phyloP scores from a whole-genome alignment of 35 echinoderm and acorn worm genomes.

The Apostichopus japonicus region DNA sequence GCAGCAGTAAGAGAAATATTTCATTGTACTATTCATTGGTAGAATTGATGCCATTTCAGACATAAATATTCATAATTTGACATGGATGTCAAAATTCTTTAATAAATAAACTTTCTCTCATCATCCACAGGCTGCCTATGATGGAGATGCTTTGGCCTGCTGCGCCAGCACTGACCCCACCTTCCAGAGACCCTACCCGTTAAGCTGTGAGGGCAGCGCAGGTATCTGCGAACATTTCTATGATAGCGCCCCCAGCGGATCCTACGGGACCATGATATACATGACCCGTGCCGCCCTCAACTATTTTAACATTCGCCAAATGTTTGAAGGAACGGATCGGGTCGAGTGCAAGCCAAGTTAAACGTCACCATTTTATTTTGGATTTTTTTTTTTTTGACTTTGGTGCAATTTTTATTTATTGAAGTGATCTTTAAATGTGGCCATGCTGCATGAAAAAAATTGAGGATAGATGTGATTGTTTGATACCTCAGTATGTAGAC shows the following conservation, averaged over 20 bases:
- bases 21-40: no score
- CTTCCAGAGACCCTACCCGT: background rate
- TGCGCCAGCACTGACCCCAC: conserved; percentile 62
- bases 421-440: no score
- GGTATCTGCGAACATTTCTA: conserved; percentile 92
- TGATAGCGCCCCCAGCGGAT: conserved; percentile 96
- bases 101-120: background rate
- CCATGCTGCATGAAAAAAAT: no score
- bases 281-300: conserved; percentile 74
- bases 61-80: no score
- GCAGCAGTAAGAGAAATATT: no score
- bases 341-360: conserved; percentile 90
- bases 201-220: conserved; percentile 70
- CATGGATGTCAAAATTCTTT: no score
- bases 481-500: no score
- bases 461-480: no score
- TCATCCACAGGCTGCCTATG: conserved; percentile 56
- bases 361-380: background rate
- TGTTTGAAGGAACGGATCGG: conserved; percentile 69
- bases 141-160: conserved; percentile 89
- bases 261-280: conserved; percentile 95
- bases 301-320: conserved; percentile 72
- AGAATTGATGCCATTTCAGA: no score
- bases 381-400: background rate
- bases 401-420: background rate